A percentile compares a stretch with the other conserved stretches of the same genome.
phyloP scores from a whole-genome alignment of 2,888 invertebrate species.

The Ctenicera cuprea region DNA sequence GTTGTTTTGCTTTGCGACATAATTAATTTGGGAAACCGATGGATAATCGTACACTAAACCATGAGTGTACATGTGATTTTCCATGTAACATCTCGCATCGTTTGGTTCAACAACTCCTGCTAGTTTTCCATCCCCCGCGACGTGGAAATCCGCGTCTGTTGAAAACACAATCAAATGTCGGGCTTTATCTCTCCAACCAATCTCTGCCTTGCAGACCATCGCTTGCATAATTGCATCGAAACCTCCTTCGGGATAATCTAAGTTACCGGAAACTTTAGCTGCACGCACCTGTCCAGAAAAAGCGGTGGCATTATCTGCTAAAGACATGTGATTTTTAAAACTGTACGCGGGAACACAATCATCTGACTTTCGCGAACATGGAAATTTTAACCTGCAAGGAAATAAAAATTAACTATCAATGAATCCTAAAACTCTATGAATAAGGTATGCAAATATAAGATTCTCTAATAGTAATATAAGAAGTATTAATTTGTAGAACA shows the following conservation, averaged over 20 bases:
- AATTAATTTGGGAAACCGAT: slow-evolving; percentile 81
- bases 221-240: slow-evolving; percentile 93
- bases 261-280: slow-evolving; percentile 74
- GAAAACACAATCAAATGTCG: slow-evolving; percentile 84
- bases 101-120: slow-evolving; percentile 83
- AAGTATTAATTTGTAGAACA: too few relatives aligned
- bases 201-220: slow-evolving; percentile 80
- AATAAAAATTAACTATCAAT: too few relatives aligned
- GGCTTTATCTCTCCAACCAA: slow-evolving; percentile 87
- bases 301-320: slow-evolving; percentile 75
- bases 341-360: slow-evolving; percentile 79
- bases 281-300: slow-evolving; percentile 71
- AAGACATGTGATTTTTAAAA: slow-evolving; percentile 83
- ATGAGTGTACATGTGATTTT: slow-evolving; percentile 76
- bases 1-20: slow-evolving; percentile 79
- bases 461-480: too few relatives aligned
- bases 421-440: too few relatives aligned
- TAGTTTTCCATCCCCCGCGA: slow-evolving; percentile 86
- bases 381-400: slow-evolving; percentile 56
- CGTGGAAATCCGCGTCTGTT: slow-evolving; percentile 86
- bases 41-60: slow-evolving; percentile 84
- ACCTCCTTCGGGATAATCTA: slow-evolving; percentile 82
- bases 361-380: slow-evolving; percentile 60
- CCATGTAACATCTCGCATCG: slow-evolving; percentile 81
- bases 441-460: too few relatives aligned